phyloP scores from a whole-genome alignment of 30 jellyfish, hydroid and myxozoan species.

The Hydra vulgaris region DNA sequence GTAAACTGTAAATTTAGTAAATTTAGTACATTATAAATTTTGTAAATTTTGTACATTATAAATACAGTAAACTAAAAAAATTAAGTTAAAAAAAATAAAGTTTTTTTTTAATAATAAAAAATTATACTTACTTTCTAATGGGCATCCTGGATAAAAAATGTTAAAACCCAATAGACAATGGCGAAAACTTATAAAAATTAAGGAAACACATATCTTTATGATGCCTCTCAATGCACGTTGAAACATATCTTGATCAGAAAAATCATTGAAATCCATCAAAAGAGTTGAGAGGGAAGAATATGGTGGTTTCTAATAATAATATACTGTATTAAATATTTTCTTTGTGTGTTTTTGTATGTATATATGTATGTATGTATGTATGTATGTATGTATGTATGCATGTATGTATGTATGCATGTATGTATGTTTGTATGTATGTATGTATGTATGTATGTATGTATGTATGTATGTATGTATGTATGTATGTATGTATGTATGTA shows the following conservation, averaged over 20 bases:
- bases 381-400: too few relatives aligned
- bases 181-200: neutral
- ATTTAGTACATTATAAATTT: too few relatives aligned
- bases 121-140: neutral
- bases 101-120: too few relatives aligned
- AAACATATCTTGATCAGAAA: neutral
- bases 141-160: neutral
- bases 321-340: neutral
- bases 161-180: neutral
- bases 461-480: constrained; percentile 3
- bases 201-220: neutral
- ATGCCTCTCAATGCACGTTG: neutral
- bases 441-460: too few relatives aligned
- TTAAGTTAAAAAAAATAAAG: too few relatives aligned
- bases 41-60: too few relatives aligned
- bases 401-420: too few relatives aligned
- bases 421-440: too few relatives aligned
- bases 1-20: too few relatives aligned
- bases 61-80: too few relatives aligned
- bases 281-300: neutral
- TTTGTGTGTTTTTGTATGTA: too few relatives aligned
- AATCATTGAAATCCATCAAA: constrained; percentile 1
- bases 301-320: neutral
- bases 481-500: constrained; percentile 4
- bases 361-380: too few relatives aligned